These are phyloP conservation scores for Cotesia vestalis DNA, from an alignment of 1,140 invertebrate species.

Conservation along the genomic window DNA sequence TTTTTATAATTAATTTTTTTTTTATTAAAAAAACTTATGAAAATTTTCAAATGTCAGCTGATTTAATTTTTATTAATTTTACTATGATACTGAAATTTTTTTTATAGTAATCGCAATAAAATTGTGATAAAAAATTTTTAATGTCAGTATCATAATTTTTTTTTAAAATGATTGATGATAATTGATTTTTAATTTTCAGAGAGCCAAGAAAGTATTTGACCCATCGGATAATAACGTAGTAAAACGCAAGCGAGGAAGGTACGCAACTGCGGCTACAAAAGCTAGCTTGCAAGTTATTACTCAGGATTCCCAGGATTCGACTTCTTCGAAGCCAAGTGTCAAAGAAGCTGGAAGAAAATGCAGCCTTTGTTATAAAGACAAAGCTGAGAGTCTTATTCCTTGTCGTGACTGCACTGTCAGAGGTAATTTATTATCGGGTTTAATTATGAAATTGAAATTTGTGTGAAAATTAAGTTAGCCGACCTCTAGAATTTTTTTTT, in stretches of 20 bases:
- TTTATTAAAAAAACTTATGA: no score
- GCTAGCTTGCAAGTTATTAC: slow-evolving; percentile 56
- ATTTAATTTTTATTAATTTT: no score
- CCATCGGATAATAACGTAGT: slow-evolving; percentile 80
- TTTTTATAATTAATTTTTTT: no score
- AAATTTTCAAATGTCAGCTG: no score
- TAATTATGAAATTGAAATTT: slow-evolving; percentile 16
- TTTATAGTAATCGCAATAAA: background rate
- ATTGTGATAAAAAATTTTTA: background rate
- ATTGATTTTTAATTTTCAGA: slow-evolving; percentile 51
- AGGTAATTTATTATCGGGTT: slow-evolving; percentile 65
- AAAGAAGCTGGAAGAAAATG: slow-evolving; percentile 65
- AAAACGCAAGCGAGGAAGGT: slow-evolving; percentile 71
- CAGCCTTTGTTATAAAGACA: slow-evolving; percentile 63
- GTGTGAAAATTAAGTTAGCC: background rate
- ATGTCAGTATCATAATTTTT: background rate
- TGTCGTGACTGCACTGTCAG: slow-evolving; percentile 84
- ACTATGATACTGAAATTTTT: no score
- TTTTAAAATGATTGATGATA: background rate
- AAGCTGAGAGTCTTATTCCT: slow-evolving; percentile 73
- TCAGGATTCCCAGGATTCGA: slow-evolving; percentile 55
- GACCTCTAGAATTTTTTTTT: no score
- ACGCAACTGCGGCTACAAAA: slow-evolving; percentile 68
- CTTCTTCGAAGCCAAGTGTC: slow-evolving; percentile 45
- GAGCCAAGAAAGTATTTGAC: slow-evolving; percentile 80